Base-by-base conservation (phyloP, 1,140 invertebrate species). In the Ostrea denselamellosa region DNA sequence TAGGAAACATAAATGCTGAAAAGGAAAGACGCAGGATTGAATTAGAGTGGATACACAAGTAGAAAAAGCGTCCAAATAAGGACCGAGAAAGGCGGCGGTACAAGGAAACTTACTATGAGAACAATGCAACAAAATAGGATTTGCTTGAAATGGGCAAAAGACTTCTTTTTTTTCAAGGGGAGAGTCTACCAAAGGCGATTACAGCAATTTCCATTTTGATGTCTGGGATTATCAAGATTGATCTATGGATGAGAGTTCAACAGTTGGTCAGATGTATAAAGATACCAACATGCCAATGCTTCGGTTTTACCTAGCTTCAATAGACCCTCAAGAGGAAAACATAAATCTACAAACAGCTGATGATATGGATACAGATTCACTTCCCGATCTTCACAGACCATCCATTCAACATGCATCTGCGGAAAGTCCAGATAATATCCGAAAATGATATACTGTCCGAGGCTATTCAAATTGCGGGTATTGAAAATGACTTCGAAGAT, bases 131-230 rank as follows among this genome's bases (percentile, higher is more conserved):
- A 86, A 86, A 86, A 71, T 51, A 85, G 22, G 85, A 82, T 53
- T 52, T 88, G 8, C 51, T 83, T 8, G 34, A 62, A 8, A 28
- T 56, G 19, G 87, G n/a, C 2, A 85, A 82, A 62, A 17, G 4
- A 22, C 87, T 88, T n/a, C n/a, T n/a, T 88, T 88, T 86, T 88
- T 88, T 65, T 77, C 87, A 54, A 83, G 86, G 10, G 85, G 87
- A 5, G 34, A 65, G 34, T 86, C 54, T 1, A 14, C 2, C 4
- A 7, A 56, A 56, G 54, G 54, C 54, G 17, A 56, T 7, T 17
- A 56, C 2, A 56, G 2, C 2, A n/a, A 56, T 14, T 56, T 87
- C 54, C 10, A 56, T 7, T 7, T 56, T 56, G 54, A 56, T 56
- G 54, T 12, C 10, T 56, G 82, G 86, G 58, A 84, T 71, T 84